Evolutionary conservation across 2,797 vertebrate genomes (phyloP), one percentile per base, ranked within the genome.

Genomic region (Liparis tanakae): DNA sequence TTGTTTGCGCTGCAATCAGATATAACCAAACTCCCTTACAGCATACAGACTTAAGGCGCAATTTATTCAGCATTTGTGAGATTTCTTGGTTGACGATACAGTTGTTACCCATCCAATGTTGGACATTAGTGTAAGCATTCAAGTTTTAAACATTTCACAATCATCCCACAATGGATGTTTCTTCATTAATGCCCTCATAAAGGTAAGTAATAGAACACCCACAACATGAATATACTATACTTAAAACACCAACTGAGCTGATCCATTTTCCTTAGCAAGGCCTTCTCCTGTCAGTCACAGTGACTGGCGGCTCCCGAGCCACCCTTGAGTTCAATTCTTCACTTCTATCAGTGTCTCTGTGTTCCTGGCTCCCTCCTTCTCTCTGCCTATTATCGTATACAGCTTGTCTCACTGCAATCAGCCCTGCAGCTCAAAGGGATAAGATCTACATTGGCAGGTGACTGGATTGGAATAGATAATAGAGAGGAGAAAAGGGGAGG

Each of bases 331-430:
- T 81, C 53, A 57, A 66, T 67, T 74, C 62, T 79, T 78, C 78
- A 71, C 78, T 65, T 75, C 60, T 59, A 33, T 77, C 84, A 66
- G 58, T 70, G 57, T 74, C 41, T 80, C 25, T 71, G 44, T 73
- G 63, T 66, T 62, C 51, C 57, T 64, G n/a, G 9, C 60, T 43
- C 65, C 61, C 56, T 59, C 43, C 55, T n/a, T 51, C 54, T 64
- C 50, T 70, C 56, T 74, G 60, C 63, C 57, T 80, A 56, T 69
- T 63, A 69, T 8, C 55, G 74, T 41, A 75, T 37, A 72, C 34
- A 53, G 70, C 67, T 85, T 76, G 71, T 85, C 74, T 82, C 50
- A 39, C 44, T 60, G 71, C 70, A 88, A 87, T 88, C 84, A 83
- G 74, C 74, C 74, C 76, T 44, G 70, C 71, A 83, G 74, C 78